These are phyloP conservation scores for Forbesichthys papilliferus DNA, from an alignment of 2,113 vertebrate genomes.

Conservation along the genomic window DNA sequence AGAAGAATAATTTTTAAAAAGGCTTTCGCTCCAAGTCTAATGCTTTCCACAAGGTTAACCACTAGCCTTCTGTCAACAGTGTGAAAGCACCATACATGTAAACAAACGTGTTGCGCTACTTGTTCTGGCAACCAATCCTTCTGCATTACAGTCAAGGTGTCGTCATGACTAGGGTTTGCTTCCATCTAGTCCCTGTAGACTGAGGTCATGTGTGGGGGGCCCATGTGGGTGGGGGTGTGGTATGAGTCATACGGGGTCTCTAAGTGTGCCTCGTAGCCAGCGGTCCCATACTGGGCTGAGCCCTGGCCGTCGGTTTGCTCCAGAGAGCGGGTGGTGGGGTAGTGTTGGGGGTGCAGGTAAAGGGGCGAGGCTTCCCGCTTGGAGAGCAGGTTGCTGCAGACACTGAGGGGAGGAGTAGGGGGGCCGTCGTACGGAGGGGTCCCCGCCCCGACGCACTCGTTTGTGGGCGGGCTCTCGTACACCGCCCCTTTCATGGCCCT, in stretches of 20 bases:
- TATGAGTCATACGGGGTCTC: constrained; percentile 88
- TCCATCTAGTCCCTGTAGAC: constrained; percentile 82
- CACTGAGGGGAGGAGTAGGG: constrained; percentile 90
- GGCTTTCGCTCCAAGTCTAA: constrained; percentile 24
- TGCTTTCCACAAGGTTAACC: constrained; percentile 27
- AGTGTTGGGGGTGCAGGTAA: constrained; percentile 70
- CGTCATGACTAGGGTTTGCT: background rate
- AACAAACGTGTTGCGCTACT: background rate
- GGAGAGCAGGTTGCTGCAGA: constrained; percentile 88
- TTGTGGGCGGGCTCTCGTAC: constrained; percentile 82
- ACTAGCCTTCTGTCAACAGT: constrained; percentile 41
- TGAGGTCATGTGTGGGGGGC: constrained; percentile 80
- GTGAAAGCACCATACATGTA: constrained; percentile 22
- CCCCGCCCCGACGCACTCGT: constrained; percentile 73
- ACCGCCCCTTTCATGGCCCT: constrained; percentile 86
- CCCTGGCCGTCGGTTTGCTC: constrained; percentile 73
- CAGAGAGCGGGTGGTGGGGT: constrained; percentile 74
- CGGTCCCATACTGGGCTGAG: constrained; percentile 83
- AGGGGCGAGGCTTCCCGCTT: constrained; percentile 88
- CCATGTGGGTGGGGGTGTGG: constrained; percentile 74
- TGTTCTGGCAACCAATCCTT: constrained; percentile 14
- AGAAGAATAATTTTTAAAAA: background rate
- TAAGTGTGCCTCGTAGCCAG: constrained; percentile 84
- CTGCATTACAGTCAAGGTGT: background rate
- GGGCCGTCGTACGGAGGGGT: constrained; percentile 91